Base-by-base conservation (phyloP, 2,113 vertebrate species). In the Oryzias melastigma region DNA sequence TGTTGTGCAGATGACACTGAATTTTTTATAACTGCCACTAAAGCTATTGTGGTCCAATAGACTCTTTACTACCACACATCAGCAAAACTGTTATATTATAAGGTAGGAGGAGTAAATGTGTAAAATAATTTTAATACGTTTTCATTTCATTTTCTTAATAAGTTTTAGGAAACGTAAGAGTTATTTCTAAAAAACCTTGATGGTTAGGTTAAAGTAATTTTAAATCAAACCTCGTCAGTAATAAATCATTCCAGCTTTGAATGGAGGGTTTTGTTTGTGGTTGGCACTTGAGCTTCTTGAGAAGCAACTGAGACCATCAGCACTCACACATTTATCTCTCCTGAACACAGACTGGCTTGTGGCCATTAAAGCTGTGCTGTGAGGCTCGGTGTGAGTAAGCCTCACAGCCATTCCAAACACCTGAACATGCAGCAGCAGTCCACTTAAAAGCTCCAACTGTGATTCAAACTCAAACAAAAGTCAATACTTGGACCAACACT, bases 281-380 rank as follows among this genome's bases (percentile, higher is more conserved):
- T 70, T 54, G 42, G 74, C 35, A 44, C 61, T 82, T 47, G 13
- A 44, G 84, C 77, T 68, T 71, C 55, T 27, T 62, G 59, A 68
- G 65, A 75, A 53, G 44, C 58, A 44, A 50, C 53, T 69, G 53
- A 80, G 65, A 77, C 60, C 55, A 73, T 69, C 24, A 78, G 66
- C 67, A 66, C 65, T 29, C 64, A 49, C 62, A 77, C 66, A 69
- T 69, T 69, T 57, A 70, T 73, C 77, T 71, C 56, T 25, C 22
- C 40, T 55, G 49, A 65, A 60, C 52, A 75, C 47, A 62, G 65
- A 72, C 77, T 68, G 62, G 71, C 42, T 57, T 57, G 40, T 20
- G 5, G 24, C 69, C 61, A 60, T 58, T 51, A 64, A 71, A 54
- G 14, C 52, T 20, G 50, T 41, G 64, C 67, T 43, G 12, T 65